Evolutionary conservation across 2,113 vertebrate genomes (phyloP).

Genomic region (Indri indri): DNA sequence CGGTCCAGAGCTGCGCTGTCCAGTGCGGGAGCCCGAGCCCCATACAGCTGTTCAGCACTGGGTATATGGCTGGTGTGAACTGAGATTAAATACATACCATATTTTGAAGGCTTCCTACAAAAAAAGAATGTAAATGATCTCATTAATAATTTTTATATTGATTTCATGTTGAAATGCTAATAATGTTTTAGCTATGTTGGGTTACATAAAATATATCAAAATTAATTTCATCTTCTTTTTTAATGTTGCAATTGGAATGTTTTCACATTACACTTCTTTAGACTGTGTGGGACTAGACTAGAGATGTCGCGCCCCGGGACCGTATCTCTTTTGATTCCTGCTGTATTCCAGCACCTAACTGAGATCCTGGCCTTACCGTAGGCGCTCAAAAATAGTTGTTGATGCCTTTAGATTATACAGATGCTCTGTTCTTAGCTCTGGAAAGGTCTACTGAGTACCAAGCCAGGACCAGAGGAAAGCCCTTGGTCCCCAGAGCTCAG

Average conservation of each 20-base stretch:
- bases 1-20: accelerated
- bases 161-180: not conserved
- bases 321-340: not conserved
- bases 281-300: accelerated
- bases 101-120: not conserved
- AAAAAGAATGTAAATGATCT: not conserved
- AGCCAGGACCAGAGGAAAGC: too few species aligned
- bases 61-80: accelerated
- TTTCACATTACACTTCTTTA: not conserved
- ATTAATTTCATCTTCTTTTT: not conserved
- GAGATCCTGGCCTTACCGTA: not conserved
- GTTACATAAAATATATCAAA: not conserved
- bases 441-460: not conserved
- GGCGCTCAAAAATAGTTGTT: not conserved
- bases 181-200: not conserved
- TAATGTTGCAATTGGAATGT: not conserved
- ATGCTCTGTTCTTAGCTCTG: not conserved
- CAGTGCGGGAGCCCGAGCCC: accelerated
- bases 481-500: not conserved
- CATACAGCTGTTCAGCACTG: not conserved
- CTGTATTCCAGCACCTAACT: not conserved
- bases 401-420: not conserved
- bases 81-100: accelerated
- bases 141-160: not conserved
- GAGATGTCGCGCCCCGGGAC: accelerated